Conservation (phyloP, 2,797 vertebrate species). For the Coccyzus lansbergi region DNA sequence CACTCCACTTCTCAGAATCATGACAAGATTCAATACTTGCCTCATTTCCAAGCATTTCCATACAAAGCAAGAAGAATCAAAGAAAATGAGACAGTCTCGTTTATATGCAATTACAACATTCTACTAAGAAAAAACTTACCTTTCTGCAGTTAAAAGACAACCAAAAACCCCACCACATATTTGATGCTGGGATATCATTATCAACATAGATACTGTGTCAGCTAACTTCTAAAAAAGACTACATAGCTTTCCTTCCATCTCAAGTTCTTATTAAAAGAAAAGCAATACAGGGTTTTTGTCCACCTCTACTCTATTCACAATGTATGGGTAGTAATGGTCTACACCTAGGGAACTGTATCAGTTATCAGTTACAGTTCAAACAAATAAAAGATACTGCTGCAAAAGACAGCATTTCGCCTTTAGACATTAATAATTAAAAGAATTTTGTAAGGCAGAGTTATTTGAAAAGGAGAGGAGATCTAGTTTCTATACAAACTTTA, state of each 20-base stretch:
- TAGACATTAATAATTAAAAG: not conserved
- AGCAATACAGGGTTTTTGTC: not conserved
- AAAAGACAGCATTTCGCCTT: not conserved
- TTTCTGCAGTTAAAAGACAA: not conserved
- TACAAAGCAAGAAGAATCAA: not conserved
- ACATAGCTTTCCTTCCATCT: not conserved
- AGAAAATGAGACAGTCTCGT: not conserved
- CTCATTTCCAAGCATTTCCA: not conserved
- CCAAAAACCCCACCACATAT: not conserved
- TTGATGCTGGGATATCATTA: not conserved
- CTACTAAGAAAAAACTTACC: not conserved
- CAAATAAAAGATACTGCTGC: not conserved
- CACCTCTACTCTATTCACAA: not conserved
- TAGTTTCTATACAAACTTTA: not conserved
- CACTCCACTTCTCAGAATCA: not conserved
- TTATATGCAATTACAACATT: not conserved
- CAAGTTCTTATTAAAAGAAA: not conserved
- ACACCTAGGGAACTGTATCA: not conserved
- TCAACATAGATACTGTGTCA: not conserved
- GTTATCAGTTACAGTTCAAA: not conserved
- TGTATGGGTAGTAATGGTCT: not conserved
- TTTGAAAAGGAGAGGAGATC: not conserved
- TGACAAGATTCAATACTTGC: not conserved
- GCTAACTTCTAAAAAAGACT: not conserved
- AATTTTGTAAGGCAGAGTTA: not conserved